These are phyloP conservation scores for Eurystomus glaucurus DNA, from an alignment of 2,797 vertebrate species.

Conservation along the genomic window DNA sequence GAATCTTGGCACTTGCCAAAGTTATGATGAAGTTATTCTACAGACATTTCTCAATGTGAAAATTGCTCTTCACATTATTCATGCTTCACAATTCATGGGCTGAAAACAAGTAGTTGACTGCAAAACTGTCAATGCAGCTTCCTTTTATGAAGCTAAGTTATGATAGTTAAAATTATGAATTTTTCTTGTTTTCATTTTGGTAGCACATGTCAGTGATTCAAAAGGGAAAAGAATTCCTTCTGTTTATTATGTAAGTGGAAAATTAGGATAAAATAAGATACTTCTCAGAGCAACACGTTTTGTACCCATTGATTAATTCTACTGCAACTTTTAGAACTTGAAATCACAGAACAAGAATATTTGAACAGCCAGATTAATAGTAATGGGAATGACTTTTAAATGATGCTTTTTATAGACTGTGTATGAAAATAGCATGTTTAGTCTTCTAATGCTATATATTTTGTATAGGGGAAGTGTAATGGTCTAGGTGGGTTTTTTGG, in stretches of 20 bases:
- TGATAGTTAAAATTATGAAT: neutral
- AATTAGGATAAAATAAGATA: neutral
- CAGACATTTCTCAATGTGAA: neutral
- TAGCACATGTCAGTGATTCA: neutral
- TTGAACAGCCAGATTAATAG: neutral
- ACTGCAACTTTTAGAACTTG: neutral
- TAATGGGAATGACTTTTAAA: neutral
- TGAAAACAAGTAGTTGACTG: neutral
- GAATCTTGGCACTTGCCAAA: neutral
- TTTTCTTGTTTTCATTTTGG: neutral
- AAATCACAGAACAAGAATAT: neutral
- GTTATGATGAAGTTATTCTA: neutral
- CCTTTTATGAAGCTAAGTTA: neutral
- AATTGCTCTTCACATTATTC: neutral
- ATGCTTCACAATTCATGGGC: neutral
- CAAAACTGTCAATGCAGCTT: neutral
- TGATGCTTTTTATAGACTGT: neutral
- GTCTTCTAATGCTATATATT: neutral
- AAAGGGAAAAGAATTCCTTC: neutral
- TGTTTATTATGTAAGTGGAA: neutral
- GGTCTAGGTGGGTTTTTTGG: neutral
- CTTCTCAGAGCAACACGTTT: neutral
- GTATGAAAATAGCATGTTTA: neutral
- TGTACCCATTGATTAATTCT: neutral
- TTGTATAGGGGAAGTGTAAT: neutral